Conservation (phyloP, 2,113 vertebrate genomes). For the Puffinus mauretanicus region DNA sequence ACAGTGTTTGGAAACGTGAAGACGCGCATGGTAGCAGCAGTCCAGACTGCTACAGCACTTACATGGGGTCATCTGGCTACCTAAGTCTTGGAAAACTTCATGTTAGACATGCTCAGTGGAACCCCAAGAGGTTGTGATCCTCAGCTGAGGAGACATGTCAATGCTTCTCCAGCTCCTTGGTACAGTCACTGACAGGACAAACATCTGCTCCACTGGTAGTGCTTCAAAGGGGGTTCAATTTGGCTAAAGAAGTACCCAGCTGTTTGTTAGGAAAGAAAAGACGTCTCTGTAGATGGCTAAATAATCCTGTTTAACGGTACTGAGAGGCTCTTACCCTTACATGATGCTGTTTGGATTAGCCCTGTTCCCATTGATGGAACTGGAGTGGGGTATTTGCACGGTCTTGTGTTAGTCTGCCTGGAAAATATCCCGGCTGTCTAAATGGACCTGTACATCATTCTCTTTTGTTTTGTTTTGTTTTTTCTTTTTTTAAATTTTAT, state of each 20-base stretch:
- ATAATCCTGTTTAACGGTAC: background rate
- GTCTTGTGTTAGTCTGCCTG: background rate
- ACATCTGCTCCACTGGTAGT: background rate
- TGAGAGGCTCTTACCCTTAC: background rate
- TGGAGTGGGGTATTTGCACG: background rate
- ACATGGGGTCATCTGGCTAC: background rate
- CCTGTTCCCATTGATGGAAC: background rate
- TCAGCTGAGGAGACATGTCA: background rate
- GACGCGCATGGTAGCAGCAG: accelerated
- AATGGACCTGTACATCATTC: background rate
- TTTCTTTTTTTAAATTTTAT: background rate
- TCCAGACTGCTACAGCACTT: background rate
- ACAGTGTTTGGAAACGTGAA: background rate
- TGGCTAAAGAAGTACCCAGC: background rate
- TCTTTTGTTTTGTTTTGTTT: background rate
- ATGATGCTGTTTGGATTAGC: background rate
- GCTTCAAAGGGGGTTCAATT: accelerated
- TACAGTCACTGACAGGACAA: background rate
- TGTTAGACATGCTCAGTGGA: background rate
- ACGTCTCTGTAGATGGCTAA: background rate
- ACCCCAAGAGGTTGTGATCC: background rate
- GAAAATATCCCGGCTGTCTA: background rate
- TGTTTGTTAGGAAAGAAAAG: background rate
- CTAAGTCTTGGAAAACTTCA: background rate
- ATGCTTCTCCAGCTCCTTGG: background rate